A percentile compares a stretch with the other conserved stretches of the same genome.
Evolutionary conservation across 2,888 invertebrate species (phyloP).

Genomic region (Phyllotreta cruciferae): DNA sequence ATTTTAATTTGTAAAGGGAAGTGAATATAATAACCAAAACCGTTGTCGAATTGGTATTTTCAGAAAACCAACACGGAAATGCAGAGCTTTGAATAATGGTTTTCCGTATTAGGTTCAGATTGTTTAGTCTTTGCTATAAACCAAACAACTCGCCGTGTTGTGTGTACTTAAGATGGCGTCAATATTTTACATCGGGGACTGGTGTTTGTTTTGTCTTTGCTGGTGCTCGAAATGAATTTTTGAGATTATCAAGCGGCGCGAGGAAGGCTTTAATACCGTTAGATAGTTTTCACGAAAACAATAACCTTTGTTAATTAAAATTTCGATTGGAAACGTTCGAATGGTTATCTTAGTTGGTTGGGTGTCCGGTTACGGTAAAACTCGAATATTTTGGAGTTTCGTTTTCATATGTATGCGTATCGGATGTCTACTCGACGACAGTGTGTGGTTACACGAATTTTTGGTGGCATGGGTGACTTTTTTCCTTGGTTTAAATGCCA

Average conservation of each 20-base stretch:
- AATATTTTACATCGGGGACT: constrained; percentile 18
- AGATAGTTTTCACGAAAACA: background rate
- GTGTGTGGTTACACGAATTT: constrained; percentile 27
- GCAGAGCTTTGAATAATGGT: constrained; percentile 40
- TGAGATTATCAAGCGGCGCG: constrained; percentile 12
- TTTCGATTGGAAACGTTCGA: constrained; percentile 1
- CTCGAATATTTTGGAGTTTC: constrained; percentile 11
- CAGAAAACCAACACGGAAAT: constrained; percentile 41
- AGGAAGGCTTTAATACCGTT: constrained; percentile 5
- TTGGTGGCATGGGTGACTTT: constrained; percentile 12
- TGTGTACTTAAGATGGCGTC: constrained; percentile 26
- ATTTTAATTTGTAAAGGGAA: too few relatives aligned
- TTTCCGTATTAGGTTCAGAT: constrained; percentile 42
- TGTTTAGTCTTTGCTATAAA: constrained; percentile 47
- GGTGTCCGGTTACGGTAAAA: constrained; percentile 1
- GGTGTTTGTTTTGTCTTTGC: constrained; percentile 25
- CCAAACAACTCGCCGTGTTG: constrained; percentile 29
- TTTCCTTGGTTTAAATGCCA: constrained; percentile 12
- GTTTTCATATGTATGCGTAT: constrained; percentile 22
- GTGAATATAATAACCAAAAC: background rate
- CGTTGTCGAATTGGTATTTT: constrained; percentile 23
- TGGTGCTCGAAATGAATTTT: constrained; percentile 19
- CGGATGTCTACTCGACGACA: constrained; percentile 13
- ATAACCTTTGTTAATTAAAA: too few relatives aligned
- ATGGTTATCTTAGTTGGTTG: background rate